Base-by-base conservation (phyloP, 1,140 invertebrate species). In the Charaxes varanes region DNA sequence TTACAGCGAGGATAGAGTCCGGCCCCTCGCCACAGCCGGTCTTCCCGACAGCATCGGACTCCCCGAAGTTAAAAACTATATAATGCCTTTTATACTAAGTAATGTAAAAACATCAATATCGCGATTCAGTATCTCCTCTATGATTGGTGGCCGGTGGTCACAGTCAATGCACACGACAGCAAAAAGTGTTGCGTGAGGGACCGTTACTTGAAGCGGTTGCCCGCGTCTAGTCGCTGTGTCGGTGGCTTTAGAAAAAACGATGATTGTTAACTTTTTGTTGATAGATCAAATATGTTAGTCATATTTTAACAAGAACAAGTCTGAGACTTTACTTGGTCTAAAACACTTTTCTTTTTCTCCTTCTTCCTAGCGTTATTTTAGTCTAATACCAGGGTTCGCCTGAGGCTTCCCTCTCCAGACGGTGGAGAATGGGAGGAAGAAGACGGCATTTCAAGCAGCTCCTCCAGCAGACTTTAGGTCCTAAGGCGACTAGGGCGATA, bases 1-100 rank as follows among this genome's bases (percentile, higher is more conserved):
- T n/a, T n/a, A 68, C 42, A 61, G 73, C 73, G 77, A 66, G 69
- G 77, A 65, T 69, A 62, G 14, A 56, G 73, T 74, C 77, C 77
- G 77, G 77, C 77, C 73, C 77, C 71, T 63, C 76, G 71, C 73
- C 61, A 65, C 22, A 59, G 73, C 77, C 77, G 77, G 73, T 77
- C 77, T 81, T 74, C 38, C 15, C 73, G 61, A 56, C 77, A 69
- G 40, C 73, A 81, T 65, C 71, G 77, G 77, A 81, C 77, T 78
- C 70, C 73, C 77, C 77, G 46, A 31, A 3, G 5, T 2, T 6
- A 16, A 3, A 13, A 4, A 4, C 8, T 4, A 3, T 24, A 8
- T 23, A 24, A 6, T 24, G 34, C 6, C 22, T 54, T 67, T 56
- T 74, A 76, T 69, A 58, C 58, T 48, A 32, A 26, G 2, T 11